Evolutionary conservation across 2,888 invertebrate genomes (phyloP).

Genomic region (Liopterus haemorrhoidalis): DNA sequence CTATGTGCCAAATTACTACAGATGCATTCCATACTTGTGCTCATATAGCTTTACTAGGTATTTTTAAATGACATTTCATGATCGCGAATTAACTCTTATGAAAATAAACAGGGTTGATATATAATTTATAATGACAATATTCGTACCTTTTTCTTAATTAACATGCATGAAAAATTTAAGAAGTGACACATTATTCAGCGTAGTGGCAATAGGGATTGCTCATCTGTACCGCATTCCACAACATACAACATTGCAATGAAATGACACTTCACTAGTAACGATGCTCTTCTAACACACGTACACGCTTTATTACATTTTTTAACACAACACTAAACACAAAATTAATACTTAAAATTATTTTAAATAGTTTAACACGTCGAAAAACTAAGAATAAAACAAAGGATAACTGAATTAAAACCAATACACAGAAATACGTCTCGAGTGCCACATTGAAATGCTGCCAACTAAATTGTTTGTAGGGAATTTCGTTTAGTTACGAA

Average conservation of each 20-base stretch:
- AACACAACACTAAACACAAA: slow-evolving; percentile 17
- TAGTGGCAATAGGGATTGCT: slow-evolving; percentile 20
- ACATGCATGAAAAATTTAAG: slow-evolving; percentile 12
- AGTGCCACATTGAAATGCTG: slow-evolving; percentile 19
- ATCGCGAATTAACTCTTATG: slow-evolving; percentile 9
- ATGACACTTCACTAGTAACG: slow-evolving; percentile 21
- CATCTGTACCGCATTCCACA: slow-evolving; percentile 25
- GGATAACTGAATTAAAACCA: slow-evolving; percentile 34
- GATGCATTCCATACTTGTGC: slow-evolving; percentile 40
- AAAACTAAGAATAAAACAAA: slow-evolving; percentile 47
- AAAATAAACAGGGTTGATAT: neutral
- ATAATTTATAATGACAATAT: slow-evolving; percentile 5
- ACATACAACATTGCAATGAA: slow-evolving; percentile 24
- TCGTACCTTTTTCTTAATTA: slow-evolving; percentile 19
- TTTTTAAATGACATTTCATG: slow-evolving; percentile 24
- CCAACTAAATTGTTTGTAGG: slow-evolving; percentile 17
- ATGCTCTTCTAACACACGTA: slow-evolving; percentile 11
- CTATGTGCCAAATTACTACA: slow-evolving; percentile 45
- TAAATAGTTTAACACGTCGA: slow-evolving; percentile 39
- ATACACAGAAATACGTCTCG: slow-evolving; percentile 24
- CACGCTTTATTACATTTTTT: slow-evolving; percentile 16
- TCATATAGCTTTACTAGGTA: slow-evolving; percentile 19
- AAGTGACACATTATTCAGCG: slow-evolving; percentile 18
- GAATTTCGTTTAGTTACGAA: slow-evolving; percentile 11
- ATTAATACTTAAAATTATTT: slow-evolving; percentile 25